Evolutionary conservation across 1,140 invertebrate species (phyloP).

Genomic region (Augochlora pura): DNA sequence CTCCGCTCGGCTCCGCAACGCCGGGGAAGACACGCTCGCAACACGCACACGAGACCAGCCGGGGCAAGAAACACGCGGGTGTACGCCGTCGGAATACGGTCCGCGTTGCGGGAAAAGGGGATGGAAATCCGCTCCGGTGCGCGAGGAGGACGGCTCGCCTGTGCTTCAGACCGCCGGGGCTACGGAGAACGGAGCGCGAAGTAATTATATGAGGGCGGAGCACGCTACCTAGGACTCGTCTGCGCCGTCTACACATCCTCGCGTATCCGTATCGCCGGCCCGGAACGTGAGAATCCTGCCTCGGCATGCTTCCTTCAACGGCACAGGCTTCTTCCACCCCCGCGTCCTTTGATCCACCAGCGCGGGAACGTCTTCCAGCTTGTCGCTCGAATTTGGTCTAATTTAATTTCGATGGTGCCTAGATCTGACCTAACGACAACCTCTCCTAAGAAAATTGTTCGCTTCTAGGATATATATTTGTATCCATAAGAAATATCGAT

Average conservation of each 20-base stretch:
- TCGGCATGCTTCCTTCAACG: conserved; percentile 26
- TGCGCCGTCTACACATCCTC: conserved; percentile 43
- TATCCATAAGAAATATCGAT: no score
- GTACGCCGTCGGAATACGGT: conserved; percentile 56
- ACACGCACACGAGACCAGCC: conserved; percentile 21
- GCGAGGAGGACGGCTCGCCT: conserved; percentile 18
- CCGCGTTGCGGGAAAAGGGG: conserved; percentile 28
- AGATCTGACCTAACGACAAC: no score
- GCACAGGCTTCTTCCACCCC: conserved; percentile 10
- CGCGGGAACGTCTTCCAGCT: no score
- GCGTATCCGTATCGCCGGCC: conserved; percentile 54
- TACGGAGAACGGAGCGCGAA: conserved; percentile 51
- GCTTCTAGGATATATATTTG: no score
- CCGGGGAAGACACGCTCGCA: conserved; percentile 42
- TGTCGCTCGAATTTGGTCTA: no score
- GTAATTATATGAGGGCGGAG: conserved; percentile 74
- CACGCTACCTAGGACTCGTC: conserved; percentile 63
- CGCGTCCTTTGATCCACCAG: background rate
- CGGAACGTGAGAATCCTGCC: conserved; percentile 53
- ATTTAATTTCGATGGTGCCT: no score
- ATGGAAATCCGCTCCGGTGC: background rate
- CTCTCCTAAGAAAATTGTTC: no score
- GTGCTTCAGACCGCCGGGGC: conserved; percentile 22
- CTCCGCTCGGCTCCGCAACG: background rate
- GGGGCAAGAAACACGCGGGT: conserved; percentile 45